phyloP scores from a whole-genome alignment of 1,140 invertebrate genomes.

The Aradophagus sp. region DNA sequence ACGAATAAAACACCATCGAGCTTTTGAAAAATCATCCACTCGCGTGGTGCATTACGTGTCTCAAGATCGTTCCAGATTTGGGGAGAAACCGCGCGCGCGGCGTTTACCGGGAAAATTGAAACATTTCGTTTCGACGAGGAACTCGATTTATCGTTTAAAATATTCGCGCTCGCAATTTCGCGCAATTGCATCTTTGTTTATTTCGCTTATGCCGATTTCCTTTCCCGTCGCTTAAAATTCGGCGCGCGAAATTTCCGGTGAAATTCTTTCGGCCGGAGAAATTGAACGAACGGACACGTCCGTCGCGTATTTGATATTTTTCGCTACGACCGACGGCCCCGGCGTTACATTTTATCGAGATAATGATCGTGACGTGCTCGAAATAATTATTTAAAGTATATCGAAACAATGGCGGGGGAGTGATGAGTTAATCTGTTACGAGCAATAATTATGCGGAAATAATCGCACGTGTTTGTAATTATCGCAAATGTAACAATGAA shows the following conservation, averaged over 20 bases:
- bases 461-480: constrained; percentile 19
- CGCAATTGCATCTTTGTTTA: too few species aligned
- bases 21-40: constrained; percentile 29
- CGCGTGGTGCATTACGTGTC: constrained; percentile 28
- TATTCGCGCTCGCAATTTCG: too few species aligned
- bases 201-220: constrained; percentile 1
- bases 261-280: constrained; percentile 17
- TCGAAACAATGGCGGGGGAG: constrained; percentile 5
- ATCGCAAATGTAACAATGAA: constrained; percentile 27
- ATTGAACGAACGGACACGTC: constrained; percentile 1
- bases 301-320: constrained; percentile 16
- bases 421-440: constrained; percentile 23
- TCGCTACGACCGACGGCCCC: constrained; percentile 2
- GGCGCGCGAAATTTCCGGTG: constrained; percentile 9
- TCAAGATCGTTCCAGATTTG: constrained; percentile 34
- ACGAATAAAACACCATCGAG: constrained; percentile 18
- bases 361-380: constrained; percentile 11
- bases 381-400: constrained; percentile 20
- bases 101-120: constrained; percentile 12
- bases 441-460: constrained; percentile 27
- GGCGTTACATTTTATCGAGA: constrained; percentile 2
- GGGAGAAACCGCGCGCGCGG: constrained; percentile 22
- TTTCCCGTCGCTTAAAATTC: constrained; percentile 12
- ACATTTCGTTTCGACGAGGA: too few species aligned
- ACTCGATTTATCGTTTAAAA: too few species aligned